Conservation (phyloP, 64 coral and sea anemone species). For the Orbicella faveolata region DNA sequence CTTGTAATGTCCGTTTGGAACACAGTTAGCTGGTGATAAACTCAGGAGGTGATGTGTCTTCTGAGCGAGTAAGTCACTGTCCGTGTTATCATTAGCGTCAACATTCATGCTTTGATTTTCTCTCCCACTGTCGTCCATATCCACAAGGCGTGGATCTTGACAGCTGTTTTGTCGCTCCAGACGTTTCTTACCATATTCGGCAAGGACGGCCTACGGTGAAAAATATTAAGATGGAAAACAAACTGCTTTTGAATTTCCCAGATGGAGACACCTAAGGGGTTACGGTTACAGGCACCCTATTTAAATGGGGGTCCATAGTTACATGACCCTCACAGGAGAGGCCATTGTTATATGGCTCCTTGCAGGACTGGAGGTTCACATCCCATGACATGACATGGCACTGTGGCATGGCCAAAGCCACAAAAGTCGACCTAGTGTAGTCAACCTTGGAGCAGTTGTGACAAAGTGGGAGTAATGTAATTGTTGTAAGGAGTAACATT, state of each 20-base stretch:
- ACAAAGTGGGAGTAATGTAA: too few relatives aligned
- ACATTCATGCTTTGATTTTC: not conserved
- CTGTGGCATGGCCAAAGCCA: too few relatives aligned
- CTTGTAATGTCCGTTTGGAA: constrained; percentile 12
- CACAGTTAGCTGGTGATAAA: not conserved
- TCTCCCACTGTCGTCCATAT: constrained; percentile 70
- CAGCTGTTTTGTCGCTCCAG: constrained; percentile 67
- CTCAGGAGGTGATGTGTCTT: not conserved
- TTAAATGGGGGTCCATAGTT: too few relatives aligned
- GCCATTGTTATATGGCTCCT: too few relatives aligned
- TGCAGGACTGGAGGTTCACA: too few relatives aligned
- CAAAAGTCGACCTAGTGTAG: too few relatives aligned
- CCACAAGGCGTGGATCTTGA: constrained; percentile 84
- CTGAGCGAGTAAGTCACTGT: not conserved
- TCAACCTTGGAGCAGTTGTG: too few relatives aligned
- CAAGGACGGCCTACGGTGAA: constrained; percentile 69
- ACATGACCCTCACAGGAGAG: too few relatives aligned
- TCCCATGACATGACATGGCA: too few relatives aligned
- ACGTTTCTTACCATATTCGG: constrained; percentile 85
- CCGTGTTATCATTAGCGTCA: not conserved
- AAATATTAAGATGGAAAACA: not conserved
- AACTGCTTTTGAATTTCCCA: too few relatives aligned
- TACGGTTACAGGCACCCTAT: too few relatives aligned
- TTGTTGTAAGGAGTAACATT: too few relatives aligned
- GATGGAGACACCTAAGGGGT: not conserved